Evolutionary conservation across 2,797 vertebrate genomes (phyloP), one percentile per base, ranked within the genome.

Genomic region (Tinamus major): DNA sequence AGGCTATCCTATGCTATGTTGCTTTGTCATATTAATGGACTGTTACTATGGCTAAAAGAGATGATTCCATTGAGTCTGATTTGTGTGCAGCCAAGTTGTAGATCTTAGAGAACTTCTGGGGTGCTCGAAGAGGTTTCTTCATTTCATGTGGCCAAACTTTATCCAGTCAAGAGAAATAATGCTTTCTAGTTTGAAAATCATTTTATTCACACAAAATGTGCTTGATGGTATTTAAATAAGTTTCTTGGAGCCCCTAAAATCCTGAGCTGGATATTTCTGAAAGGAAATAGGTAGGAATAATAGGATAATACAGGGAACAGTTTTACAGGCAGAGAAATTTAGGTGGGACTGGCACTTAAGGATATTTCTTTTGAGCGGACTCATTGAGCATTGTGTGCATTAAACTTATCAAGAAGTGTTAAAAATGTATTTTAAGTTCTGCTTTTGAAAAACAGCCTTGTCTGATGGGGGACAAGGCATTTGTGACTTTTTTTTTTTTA

Each of bases 101-200:
- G 87, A 80, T 20, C 59, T 17, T 53, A 21, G 39, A 77, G 5
- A 1, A 1, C 26, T 14, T 91, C 44, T 62, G 33, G 10, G 18
- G 7, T 68, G 16, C 23, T 69, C 29, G 1, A 0, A 49, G 51
- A 56, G 16, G 8, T 26, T 72, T 41, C 21, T 83, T 2, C 41
- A 20, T 89, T 94, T 78, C 85, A 63, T 3, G 19, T 84, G 51
- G 42, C 86, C 56, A 86, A 33, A 53, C 87, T 88, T 84, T 44
- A 20, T 24, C 82, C 4, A 19, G 1, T 72, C 44, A 77, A 68
- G 29, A 15, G 46, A 5, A 83, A 35, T 13, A 4, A 74, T 67
- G 11, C 48, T 88, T 93, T 91, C 19, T 76, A 51, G 56, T 33
- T 17, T 63, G 71, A 69, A 68, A 37, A 39, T 35, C 77, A 55